Base-by-base conservation (phyloP, 1,140 invertebrate genomes). In the Drosophila pallidifrons region DNA sequence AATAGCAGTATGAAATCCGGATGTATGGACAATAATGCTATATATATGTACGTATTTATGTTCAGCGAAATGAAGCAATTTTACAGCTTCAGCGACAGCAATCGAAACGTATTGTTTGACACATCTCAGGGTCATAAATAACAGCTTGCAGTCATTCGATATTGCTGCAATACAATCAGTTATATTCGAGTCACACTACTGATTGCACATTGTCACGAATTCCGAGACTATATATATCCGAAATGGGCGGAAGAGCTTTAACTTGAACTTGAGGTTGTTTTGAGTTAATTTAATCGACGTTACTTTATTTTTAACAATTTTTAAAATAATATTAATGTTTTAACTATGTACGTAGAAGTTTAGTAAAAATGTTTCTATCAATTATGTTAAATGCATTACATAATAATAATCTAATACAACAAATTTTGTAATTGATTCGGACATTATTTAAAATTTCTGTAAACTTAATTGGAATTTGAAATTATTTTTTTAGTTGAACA, bases 31-130 rank as follows among this genome's bases (percentile, higher is more conserved):
- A 74, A 71, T 58, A 69, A 68, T 77, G 68, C 82, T 67, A 79
- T 74, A 79, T 57, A 70, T 87, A 86, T 66, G 79, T 70, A 81
- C 51, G 69, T 86, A 86, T 67, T 59, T 59, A 52, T 68, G 64
- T 46, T 15, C 49, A 30, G 47, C 64, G 41, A 77, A 75, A 77
- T 8, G 30, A 70, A 72, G 43, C 58, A 75, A 81, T 77, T 75
- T 51, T 30, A 81, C 46, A 65, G 52, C 61, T 59, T 46, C 61
- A 49, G 60, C 60, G 47, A 68, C 70, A 65, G 65, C 70, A 82
- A 79, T 82, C 60, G 71, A 75, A 75, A 58, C 49, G 63, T 43
- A 57, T 72, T 77, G 41, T 35, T 30, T 57, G 58, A 75, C 65
- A 71, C 65, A 81, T 75, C 70, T 61, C 16, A 43, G 32, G 63